Percentiles rank a stretch among this genome's conserved stretches.
Conservation (phyloP, 2,113 vertebrate species). For the Numenius arquata region DNA sequence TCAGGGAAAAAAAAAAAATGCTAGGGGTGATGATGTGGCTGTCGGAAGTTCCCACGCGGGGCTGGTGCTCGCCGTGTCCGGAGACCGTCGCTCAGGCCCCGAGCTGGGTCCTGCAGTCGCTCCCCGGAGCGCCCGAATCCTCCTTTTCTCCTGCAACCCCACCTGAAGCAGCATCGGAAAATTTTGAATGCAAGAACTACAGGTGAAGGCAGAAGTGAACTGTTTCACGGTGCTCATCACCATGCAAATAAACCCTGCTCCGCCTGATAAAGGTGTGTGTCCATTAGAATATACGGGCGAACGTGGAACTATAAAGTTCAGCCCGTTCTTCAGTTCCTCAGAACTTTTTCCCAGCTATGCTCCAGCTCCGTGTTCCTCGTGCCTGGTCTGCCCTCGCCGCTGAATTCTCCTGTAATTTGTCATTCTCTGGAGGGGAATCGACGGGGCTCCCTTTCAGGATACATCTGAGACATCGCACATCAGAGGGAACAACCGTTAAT, state of each 20-base stretch:
- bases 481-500: not conserved
- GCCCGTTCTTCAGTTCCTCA: not conserved
- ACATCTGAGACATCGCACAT: not conserved
- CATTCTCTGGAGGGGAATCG: not conserved
- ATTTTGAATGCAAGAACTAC: rapidly evolving
- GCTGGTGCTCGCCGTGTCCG: rapidly evolving
- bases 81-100: too few relatives aligned
- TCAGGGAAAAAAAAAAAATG: not conserved
- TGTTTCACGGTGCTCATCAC: rapidly evolving
- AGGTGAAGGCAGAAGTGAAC: not conserved
- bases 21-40: not conserved
- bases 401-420: not conserved
- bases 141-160: rapidly evolving
- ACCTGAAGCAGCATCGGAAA: too few relatives aligned
- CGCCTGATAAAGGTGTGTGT: rapidly evolving
- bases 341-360: not conserved
- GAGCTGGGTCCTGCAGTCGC: not conserved
- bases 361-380: not conserved
- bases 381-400: rapidly evolving
- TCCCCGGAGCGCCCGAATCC: rapidly evolving
- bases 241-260: not conserved
- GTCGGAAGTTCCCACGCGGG: rapidly evolving
- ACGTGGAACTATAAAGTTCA: rapidly evolving
- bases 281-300: rapidly evolving
- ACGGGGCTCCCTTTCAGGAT: not conserved